These are phyloP conservation scores for Phlogophora meticulosa DNA, from an alignment of 2,888 invertebrate species.

Conservation along the genomic window DNA sequence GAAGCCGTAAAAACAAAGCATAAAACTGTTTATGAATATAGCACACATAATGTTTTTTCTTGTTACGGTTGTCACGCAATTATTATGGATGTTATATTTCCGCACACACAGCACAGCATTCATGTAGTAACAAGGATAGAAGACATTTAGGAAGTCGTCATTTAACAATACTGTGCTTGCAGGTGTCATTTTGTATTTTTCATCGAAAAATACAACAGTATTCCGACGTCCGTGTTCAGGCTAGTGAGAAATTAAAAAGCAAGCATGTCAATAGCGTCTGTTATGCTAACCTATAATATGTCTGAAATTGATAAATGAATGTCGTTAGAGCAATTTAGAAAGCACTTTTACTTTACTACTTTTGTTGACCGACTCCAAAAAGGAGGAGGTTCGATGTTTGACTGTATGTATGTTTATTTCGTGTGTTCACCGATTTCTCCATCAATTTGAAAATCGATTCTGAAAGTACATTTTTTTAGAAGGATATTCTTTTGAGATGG, in stretches of 20 bases:
- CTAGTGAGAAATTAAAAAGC: conserved; percentile 23
- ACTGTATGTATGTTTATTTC: no score
- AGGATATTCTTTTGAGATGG: no score
- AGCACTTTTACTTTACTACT: no score
- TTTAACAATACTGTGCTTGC: conserved; percentile 4
- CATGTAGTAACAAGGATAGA: conserved; percentile 35
- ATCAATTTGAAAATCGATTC: no score
- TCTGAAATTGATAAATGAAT: no score
- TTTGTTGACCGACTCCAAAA: no score
- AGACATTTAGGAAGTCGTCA: conserved; percentile 13
- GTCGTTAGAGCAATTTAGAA: no score
- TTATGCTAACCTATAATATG: no score
- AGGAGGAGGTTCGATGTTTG: no score
- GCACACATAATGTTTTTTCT: conserved; percentile 17
- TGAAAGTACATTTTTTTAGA: no score
- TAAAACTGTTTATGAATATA: conserved; percentile 5
- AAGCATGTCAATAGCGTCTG: no score
- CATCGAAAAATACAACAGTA: background rate
- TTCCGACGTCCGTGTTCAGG: conserved; percentile 3
- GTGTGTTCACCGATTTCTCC: no score
- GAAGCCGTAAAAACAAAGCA: conserved; percentile 18
- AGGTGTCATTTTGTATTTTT: conserved; percentile 19
- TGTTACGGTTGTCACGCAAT: conserved; percentile 17
- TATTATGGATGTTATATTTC: conserved; percentile 38
- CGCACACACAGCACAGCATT: conserved; percentile 22